Evolutionary conservation across 2,888 invertebrate species (phyloP).

Genomic region (Protonemura montana): DNA sequence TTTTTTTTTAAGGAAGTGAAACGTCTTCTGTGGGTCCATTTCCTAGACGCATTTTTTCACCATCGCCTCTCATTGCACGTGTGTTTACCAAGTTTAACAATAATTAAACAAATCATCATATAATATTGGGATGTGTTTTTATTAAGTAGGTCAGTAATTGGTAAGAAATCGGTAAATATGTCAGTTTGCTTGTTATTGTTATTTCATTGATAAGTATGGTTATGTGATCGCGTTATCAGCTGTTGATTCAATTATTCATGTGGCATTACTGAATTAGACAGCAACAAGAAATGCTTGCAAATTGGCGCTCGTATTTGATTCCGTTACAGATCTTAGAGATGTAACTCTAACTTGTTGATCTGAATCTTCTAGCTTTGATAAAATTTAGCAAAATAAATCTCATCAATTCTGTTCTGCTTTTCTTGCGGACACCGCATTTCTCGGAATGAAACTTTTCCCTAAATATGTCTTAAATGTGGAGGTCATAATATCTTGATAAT

Average conservation of each 20-base stretch:
- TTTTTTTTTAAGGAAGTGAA: neutral
- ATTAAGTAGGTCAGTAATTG: too few species aligned
- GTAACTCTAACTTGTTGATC: too few species aligned
- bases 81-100: neutral
- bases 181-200: too few species aligned
- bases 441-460: too few species aligned
- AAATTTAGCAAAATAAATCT: too few species aligned
- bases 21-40: neutral
- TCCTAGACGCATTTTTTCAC: neutral
- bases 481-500: neutral
- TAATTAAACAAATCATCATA: neutral
- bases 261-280: neutral
- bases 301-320: neutral
- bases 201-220: neutral
- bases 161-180: neutral
- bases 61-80: neutral
- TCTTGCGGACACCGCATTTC: neutral
- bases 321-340: neutral
- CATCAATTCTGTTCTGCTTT: neutral
- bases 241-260: neutral
- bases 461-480: neutral
- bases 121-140: neutral
- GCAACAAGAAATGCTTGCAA: neutral
- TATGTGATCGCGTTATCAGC: neutral
- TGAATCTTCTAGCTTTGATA: neutral